Evolutionary conservation across 2,113 vertebrate species (phyloP).

Genomic region (Anoura caudifer): DNA sequence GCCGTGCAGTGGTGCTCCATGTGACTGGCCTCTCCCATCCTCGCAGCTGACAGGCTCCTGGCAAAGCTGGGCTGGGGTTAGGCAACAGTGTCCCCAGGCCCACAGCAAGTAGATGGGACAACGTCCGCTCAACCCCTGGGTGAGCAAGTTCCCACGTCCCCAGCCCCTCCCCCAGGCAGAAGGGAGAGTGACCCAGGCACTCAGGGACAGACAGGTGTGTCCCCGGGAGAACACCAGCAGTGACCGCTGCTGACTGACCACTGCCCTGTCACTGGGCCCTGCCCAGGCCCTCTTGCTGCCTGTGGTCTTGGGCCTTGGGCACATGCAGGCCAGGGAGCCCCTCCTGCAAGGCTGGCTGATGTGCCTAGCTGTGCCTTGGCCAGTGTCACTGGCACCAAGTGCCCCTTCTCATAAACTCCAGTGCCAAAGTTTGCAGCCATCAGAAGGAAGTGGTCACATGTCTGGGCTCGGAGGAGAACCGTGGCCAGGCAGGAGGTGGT

Average conservation of each 20-base stretch:
- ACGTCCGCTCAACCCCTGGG: accelerated
- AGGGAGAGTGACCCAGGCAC: not conserved
- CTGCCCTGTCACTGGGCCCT: accelerated
- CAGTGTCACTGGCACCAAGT: conserved; percentile 73
- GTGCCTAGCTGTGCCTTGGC: conserved; percentile 77
- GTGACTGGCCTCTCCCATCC: not conserved
- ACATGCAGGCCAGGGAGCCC: not conserved
- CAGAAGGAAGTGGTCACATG: conserved; percentile 74
- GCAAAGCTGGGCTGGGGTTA: not conserved
- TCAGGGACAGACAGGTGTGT: not conserved
- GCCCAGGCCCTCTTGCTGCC: not conserved
- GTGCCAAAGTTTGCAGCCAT: conserved; percentile 81
- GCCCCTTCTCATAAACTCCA: conserved; percentile 83
- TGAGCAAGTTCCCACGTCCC: accelerated
- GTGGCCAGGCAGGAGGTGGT: conserved; percentile 77
- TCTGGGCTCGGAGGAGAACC: conserved; percentile 74
- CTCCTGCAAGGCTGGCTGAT: conserved; percentile 70
- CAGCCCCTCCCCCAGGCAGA: not conserved
- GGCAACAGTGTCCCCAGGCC: accelerated
- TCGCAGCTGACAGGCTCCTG: not conserved
- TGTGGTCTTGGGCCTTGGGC: accelerated
- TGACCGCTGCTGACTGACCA: not conserved
- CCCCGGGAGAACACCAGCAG: not conserved
- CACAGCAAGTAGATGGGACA: not conserved
- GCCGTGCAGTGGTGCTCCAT: not conserved